Evolutionary conservation across 2,797 vertebrate genomes (phyloP).

Genomic region (Phataginus tricuspis): DNA sequence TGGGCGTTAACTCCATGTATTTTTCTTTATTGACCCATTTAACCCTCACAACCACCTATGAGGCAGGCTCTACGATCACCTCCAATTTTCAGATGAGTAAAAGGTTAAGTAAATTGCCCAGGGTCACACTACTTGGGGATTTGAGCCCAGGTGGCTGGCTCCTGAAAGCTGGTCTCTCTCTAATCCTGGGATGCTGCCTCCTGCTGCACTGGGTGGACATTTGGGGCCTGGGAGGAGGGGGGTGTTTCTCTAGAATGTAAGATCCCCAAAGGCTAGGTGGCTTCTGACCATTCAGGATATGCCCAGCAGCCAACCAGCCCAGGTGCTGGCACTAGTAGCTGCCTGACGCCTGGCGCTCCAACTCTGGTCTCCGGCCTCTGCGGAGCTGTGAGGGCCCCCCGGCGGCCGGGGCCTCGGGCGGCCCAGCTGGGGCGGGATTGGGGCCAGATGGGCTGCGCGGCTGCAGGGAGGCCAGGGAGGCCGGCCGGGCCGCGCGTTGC

Average conservation of each 20-base stretch:
- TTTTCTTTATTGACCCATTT: slow-evolving; percentile 16
- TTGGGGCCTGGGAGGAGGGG: not conserved
- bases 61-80: not conserved
- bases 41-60: not conserved
- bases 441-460: slow-evolving; percentile 70
- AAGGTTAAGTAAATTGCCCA: not conserved
- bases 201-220: not conserved
- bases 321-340: not conserved
- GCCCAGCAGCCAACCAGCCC: not conserved
- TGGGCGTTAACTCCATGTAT: not conserved
- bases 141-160: not conserved
- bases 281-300: not conserved
- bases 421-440: slow-evolving; percentile 69
- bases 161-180: not conserved
- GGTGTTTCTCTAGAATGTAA: not conserved
- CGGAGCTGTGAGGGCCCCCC: not conserved
- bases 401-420: not conserved
- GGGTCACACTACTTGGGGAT: not conserved
- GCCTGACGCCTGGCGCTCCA: not conserved
- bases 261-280: not conserved
- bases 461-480: not conserved
- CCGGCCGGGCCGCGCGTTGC: slow-evolving; percentile 56
- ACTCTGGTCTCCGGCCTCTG: not conserved
- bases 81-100: slow-evolving; percentile 38
- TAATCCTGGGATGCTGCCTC: not conserved